Evolutionary conservation across 2,888 invertebrate genomes (phyloP).

Genomic region (Mellilla xanthometata): DNA sequence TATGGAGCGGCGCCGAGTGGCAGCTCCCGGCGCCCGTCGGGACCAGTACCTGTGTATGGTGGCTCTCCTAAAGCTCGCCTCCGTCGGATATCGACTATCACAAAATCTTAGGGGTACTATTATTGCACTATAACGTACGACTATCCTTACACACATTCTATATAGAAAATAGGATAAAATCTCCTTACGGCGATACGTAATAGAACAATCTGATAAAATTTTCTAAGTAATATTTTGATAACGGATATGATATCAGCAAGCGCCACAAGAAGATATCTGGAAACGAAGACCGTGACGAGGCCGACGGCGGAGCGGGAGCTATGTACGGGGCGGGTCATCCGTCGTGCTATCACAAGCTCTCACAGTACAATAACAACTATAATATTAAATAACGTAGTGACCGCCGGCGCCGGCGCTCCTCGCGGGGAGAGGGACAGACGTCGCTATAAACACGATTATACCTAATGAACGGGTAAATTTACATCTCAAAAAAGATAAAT

Average conservation of each 20-base stretch:
- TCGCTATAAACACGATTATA: slow-evolving; percentile 67
- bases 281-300: not conserved
- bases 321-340: not conserved
- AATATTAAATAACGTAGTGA: slow-evolving; percentile 22
- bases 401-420: too few relatives aligned
- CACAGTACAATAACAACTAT: slow-evolving; percentile 17
- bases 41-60: too few relatives aligned
- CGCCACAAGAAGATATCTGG: not conserved
- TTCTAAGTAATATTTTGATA: not conserved
- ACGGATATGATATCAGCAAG: not conserved
- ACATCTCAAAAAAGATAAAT: slow-evolving; percentile 79
- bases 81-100: slow-evolving; percentile 18
- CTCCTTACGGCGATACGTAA: not conserved
- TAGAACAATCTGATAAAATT: not conserved
- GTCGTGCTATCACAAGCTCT: slow-evolving; percentile 30
- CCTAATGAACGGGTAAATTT: slow-evolving; percentile 74
- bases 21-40: too few relatives aligned
- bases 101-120: slow-evolving; percentile 22
- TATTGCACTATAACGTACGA: slow-evolving; percentile 21
- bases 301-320: slow-evolving; percentile 1
- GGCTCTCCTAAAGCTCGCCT: slow-evolving; percentile 11
- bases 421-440: slow-evolving; percentile 72
- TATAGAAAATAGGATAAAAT: slow-evolving; percentile 1
- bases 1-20: too few relatives aligned
- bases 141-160: not conserved